Conservation (phyloP, 2,113 vertebrate genomes). For the Bungarus multicinctus region DNA sequence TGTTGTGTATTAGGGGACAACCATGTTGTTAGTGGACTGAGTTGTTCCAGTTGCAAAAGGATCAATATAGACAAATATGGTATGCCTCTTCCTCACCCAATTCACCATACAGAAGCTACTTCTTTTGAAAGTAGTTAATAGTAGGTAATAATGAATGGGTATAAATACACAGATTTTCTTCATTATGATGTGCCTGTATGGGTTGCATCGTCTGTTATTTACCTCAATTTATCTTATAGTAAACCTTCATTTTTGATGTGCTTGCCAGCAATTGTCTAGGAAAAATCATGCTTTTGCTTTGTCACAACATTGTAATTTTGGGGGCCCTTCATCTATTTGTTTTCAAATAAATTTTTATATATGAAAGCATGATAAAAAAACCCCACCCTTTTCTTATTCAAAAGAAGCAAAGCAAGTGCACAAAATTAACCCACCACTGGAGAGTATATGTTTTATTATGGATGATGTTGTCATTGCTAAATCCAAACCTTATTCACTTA, state of each 20-base stretch:
- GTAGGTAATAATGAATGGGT: background rate
- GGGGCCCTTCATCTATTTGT: background rate
- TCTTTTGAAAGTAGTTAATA: background rate
- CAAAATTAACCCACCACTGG: background rate
- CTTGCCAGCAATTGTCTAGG: slow-evolving; percentile 9
- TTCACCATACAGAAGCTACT: background rate
- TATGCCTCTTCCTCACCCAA: background rate
- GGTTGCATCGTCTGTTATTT: background rate
- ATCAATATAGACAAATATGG: background rate
- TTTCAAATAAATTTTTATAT: background rate
- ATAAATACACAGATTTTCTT: background rate
- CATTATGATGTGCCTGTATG: background rate
- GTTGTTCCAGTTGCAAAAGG: background rate
- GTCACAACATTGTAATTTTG: background rate
- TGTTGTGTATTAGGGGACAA: background rate
- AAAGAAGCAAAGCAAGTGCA: background rate
- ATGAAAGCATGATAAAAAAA: background rate
- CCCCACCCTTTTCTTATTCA: background rate
- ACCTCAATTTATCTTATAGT: background rate
- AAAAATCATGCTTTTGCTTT: background rate
- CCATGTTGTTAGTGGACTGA: background rate
- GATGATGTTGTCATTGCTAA: background rate
- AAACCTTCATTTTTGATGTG: background rate
- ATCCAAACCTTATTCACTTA: background rate
- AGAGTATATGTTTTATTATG: background rate